Evolutionary conservation across 1,140 invertebrate genomes (phyloP).

Genomic region (Drosophila parvula): DNA sequence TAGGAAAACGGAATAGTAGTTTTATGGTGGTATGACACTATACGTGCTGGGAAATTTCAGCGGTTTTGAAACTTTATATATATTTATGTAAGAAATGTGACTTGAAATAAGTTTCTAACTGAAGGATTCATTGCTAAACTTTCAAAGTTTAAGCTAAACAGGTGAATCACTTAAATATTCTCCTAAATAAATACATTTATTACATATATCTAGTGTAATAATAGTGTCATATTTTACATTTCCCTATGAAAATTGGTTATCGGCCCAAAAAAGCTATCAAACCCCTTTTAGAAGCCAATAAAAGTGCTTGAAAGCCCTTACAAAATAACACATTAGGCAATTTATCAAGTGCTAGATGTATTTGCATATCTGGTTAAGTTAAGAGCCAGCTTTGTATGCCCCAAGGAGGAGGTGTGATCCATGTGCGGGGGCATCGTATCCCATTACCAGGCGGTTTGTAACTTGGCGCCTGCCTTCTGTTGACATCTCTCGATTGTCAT

Average conservation of each 20-base stretch:
- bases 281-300: neutral
- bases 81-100: neutral
- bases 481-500: slow-evolving; percentile 78
- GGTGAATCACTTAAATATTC: neutral
- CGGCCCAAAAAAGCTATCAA: too few species aligned
- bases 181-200: neutral
- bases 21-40: neutral
- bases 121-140: neutral
- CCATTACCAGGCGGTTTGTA: slow-evolving; percentile 34
- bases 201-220: neutral
- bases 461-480: slow-evolving; percentile 56
- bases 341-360: slow-evolving; percentile 4
- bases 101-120: neutral
- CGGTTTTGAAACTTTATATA: too few species aligned
- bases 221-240: too few species aligned
- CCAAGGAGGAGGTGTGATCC: slow-evolving; percentile 7
- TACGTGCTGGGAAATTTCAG: neutral
- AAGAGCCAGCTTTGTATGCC: slow-evolving; percentile 1
- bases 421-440: slow-evolving; percentile 25
- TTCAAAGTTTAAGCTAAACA: too few species aligned
- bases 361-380: slow-evolving; percentile 14
- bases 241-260: fast-evolving
- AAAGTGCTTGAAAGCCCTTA: neutral
- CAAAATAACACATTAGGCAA: neutral
- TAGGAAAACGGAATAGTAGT: neutral